A percentile compares a stretch with the other conserved stretches of the same genome.
Conservation (phyloP, 2,888 invertebrate genomes). For the Orgyia antiqua region DNA sequence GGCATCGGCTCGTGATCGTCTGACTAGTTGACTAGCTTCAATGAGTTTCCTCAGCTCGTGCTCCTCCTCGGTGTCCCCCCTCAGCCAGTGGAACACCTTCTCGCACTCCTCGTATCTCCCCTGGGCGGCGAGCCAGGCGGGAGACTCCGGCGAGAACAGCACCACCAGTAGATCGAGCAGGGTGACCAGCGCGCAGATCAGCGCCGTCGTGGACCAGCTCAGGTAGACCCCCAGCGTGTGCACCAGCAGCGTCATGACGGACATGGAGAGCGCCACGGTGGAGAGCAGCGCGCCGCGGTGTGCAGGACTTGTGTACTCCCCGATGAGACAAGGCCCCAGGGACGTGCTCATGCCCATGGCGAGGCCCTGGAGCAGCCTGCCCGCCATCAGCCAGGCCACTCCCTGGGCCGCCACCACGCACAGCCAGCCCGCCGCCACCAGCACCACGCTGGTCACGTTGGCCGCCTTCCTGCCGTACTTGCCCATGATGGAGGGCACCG, state of each 20-base stretch:
- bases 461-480: slow-evolving; percentile 61
- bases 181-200: slow-evolving; percentile 53
- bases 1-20: neutral
- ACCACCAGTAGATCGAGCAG: slow-evolving; percentile 53
- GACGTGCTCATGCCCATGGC: slow-evolving; percentile 58
- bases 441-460: slow-evolving; percentile 49
- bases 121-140: slow-evolving; percentile 77
- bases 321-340: slow-evolving; percentile 52
- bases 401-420: slow-evolving; percentile 37
- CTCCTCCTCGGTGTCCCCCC: slow-evolving; percentile 58
- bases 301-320: slow-evolving; percentile 66
- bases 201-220: slow-evolving; percentile 69
- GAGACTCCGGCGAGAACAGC: slow-evolving; percentile 73
- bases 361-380: slow-evolving; percentile 39
- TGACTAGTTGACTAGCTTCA: slow-evolving; percentile 1
- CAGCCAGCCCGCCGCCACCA: slow-evolving; percentile 67
- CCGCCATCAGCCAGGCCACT: slow-evolving; percentile 34
- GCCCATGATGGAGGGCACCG: slow-evolving; percentile 48
- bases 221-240: slow-evolving; percentile 78
- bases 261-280: slow-evolving; percentile 67
- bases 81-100: slow-evolving; percentile 69
- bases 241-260: slow-evolving; percentile 72
- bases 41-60: slow-evolving; percentile 32
- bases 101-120: slow-evolving; percentile 68
- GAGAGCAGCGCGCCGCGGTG: slow-evolving; percentile 75